phyloP scores from a whole-genome alignment of 2,113 vertebrate species.

The Isichthys henryi region DNA sequence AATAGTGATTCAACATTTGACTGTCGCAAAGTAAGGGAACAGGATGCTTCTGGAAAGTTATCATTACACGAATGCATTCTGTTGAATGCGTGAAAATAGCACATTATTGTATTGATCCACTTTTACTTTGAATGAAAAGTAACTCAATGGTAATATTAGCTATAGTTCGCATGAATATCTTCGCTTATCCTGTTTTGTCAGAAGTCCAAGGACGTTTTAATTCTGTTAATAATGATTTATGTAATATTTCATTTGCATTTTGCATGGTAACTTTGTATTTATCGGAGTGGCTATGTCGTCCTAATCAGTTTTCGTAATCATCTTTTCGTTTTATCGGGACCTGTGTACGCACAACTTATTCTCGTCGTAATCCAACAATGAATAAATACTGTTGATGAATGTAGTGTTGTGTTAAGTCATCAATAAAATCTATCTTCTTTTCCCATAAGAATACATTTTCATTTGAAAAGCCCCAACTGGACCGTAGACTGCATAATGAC shows the following conservation, averaged over 20 bases:
- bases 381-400: neutral
- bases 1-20: neutral
- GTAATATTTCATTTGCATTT: neutral
- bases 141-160: neutral
- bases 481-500: conserved; percentile 40
- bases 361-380: neutral
- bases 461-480: neutral
- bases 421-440: neutral
- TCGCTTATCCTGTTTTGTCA: neutral
- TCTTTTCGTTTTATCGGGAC: neutral
- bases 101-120: neutral
- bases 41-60: neutral
- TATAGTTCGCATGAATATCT: neutral
- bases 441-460: neutral
- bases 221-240: neutral
- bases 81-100: neutral
- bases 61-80: neutral
- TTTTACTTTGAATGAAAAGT: neutral
- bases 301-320: neutral
- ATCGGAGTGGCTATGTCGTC: neutral
- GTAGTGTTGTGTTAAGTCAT: neutral
- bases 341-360: neutral
- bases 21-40: neutral
- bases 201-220: neutral
- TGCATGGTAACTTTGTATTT: neutral